A percentile compares a stretch with the other conserved stretches of the same genome.
Evolutionary conservation across 2,797 vertebrate species (phyloP).

Genomic region (Centroberyx gerrardi): DNA sequence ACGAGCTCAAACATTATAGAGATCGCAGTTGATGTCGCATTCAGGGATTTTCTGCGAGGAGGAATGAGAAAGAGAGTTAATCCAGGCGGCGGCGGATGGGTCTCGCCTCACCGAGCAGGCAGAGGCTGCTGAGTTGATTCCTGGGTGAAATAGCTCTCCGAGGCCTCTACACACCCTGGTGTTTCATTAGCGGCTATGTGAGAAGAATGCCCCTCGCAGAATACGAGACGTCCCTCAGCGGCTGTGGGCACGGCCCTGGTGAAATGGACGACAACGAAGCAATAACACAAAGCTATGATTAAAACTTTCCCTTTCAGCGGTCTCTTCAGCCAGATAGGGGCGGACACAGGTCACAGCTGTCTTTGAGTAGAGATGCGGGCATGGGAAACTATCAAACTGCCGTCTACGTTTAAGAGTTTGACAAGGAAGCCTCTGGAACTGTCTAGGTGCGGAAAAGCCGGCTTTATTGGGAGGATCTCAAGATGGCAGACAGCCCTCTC

Average conservation of each 20-base stretch:
- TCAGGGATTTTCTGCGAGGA: slow-evolving; percentile 1
- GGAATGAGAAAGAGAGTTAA: slow-evolving; percentile 20
- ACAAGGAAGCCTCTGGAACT: slow-evolving; percentile 5
- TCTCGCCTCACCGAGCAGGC: slow-evolving; percentile 29
- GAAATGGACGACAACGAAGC: slow-evolving; percentile 41
- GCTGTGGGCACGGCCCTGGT: background rate
- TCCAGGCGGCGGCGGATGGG: slow-evolving; percentile 11
- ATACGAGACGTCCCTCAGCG: slow-evolving; percentile 32
- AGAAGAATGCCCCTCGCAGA: slow-evolving; percentile 55
- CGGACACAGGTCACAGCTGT: background rate
- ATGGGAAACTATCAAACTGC: background rate
- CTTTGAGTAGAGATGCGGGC: slow-evolving; percentile 3
- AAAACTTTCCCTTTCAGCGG: slow-evolving; percentile 3
- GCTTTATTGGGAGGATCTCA: slow-evolving; percentile 25
- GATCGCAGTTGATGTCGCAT: slow-evolving; percentile 13
- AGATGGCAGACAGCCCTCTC: slow-evolving; percentile 26
- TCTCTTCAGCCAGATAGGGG: background rate
- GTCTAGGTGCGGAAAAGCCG: slow-evolving; percentile 4
- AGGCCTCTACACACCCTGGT: slow-evolving; percentile 34
- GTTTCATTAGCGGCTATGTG: slow-evolving; percentile 71
- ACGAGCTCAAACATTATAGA: background rate
- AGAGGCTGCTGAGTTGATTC: slow-evolving; percentile 16
- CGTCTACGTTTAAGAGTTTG: background rate
- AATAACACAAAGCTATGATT: slow-evolving; percentile 32
- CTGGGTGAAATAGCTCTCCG: slow-evolving; percentile 27